phyloP scores from a whole-genome alignment of 2,888 invertebrate species.

The Ophion costatus region DNA sequence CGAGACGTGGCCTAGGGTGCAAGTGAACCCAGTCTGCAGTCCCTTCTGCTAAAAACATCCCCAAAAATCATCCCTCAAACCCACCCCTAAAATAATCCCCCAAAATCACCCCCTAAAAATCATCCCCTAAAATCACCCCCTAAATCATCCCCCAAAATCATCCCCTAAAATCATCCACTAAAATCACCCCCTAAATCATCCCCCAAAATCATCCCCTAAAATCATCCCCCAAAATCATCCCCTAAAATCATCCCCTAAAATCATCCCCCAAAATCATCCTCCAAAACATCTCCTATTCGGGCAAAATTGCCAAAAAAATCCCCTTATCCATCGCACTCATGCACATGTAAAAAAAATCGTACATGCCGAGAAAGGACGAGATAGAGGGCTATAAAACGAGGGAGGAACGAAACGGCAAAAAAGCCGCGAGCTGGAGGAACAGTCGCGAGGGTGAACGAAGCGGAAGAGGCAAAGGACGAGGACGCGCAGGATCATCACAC shows the following conservation, averaged over 20 bases:
- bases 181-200: too few relatives aligned
- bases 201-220: too few relatives aligned
- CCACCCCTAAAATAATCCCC: too few relatives aligned
- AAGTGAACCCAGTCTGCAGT: neutral
- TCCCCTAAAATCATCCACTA: too few relatives aligned
- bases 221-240: too few relatives aligned
- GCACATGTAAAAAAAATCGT: constrained; percentile 25
- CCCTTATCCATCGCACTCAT: neutral
- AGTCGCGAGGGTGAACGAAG: constrained; percentile 61
- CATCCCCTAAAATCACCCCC: too few relatives aligned
- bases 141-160: too few relatives aligned
- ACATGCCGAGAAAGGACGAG: constrained; percentile 65
- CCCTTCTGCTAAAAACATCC: too few relatives aligned
- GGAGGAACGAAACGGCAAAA: constrained; percentile 63
- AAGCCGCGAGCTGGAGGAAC: constrained; percentile 43
- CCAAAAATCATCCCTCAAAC: constrained; percentile 40
- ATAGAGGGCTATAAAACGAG: constrained; percentile 70
- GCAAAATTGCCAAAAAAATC: constrained; percentile 31
- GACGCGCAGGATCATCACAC: constrained; percentile 44
- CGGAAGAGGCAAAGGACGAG: constrained; percentile 52
- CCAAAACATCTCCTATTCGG: constrained; percentile 21
- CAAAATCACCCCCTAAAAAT: too few relatives aligned
- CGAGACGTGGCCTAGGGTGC: constrained; percentile 50
- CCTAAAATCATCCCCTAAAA: too few relatives aligned
- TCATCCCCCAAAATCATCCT: too few relatives aligned